Conservation (phyloP, 2,888 invertebrate genomes). For the Pammene aurita region DNA sequence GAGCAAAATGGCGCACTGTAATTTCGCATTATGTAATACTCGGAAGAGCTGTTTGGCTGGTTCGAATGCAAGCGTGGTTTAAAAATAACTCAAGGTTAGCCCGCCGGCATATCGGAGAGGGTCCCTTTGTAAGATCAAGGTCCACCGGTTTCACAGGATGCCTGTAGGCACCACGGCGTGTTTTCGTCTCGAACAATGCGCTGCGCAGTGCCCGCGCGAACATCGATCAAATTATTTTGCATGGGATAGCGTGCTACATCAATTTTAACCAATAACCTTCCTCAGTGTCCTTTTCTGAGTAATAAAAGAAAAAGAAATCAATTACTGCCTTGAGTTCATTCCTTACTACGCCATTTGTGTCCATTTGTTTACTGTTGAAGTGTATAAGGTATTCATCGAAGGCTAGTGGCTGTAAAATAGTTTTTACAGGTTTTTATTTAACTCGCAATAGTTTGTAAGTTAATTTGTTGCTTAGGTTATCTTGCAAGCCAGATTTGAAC, state of each 20-base stretch:
- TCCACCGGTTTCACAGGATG: constrained; percentile 76
- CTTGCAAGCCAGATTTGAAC: no score
- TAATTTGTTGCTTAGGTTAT: no score
- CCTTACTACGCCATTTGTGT: no score
- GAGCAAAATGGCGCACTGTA: constrained; percentile 74
- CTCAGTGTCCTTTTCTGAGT: constrained; percentile 15
- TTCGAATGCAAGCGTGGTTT: constrained; percentile 75
- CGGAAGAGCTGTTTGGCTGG: constrained; percentile 77
- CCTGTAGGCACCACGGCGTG: constrained; percentile 55
- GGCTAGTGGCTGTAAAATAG: no score
- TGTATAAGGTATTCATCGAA: no score
- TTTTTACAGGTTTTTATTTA: no score
- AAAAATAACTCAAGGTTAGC: constrained; percentile 82
- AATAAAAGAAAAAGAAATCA: not conserved
- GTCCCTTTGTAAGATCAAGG: constrained; percentile 81
- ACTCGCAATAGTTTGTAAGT: no score
- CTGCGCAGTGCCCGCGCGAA: constrained; percentile 22
- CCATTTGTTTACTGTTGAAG: no score
- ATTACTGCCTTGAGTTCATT: no score
- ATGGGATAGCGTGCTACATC: constrained; percentile 35
- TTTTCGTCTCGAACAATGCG: constrained; percentile 38
- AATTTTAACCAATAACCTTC: constrained; percentile 32
- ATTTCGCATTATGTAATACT: constrained; percentile 82
- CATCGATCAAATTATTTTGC: constrained; percentile 40
- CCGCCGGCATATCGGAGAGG: constrained; percentile 66